Base-by-base conservation (phyloP, 2,113 vertebrate genomes). In the Strix aluco region DNA sequence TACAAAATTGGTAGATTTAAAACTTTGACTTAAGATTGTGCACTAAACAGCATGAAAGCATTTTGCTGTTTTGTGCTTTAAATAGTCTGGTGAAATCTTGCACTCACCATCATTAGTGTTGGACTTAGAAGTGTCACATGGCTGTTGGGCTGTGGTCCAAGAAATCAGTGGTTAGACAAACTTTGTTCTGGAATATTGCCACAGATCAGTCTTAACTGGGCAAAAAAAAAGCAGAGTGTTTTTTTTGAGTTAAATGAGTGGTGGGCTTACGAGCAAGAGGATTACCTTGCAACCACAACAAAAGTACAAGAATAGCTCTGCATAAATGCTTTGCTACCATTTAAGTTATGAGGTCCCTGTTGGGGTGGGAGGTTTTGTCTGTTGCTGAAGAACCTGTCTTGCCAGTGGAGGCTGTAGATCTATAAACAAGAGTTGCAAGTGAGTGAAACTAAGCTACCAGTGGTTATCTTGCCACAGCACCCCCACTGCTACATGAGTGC, bases 361-460 rank as follows among this genome's bases (percentile, higher is more conserved):
- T 69, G 27, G 36, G 42, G 67, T 79, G 51, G 27, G 59, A 86
- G n/a, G 72, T 55, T 95, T 49, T 93, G 61, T 30, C 29, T 83
- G 36, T 44, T 89, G 59, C 29, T 84, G 69, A 61, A 87, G 85
- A 95, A 95, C 94, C 81, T 42, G 95, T 86, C 61, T 67, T 82
- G 40, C 86, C 3, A 6, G 91, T 87, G 61, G 47, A 87, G 81
- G 27, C 63, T 57, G 52, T 72, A 62, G 36, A 38, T 47, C 18
- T 44, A 2, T 63, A 54, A 88, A 61, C 32, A 42, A 79, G 49
- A 72, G 42, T 32, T 81, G 29, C 67, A 49, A 88, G 63, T 14
- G 38, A 78, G 85, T 2, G 26, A 94, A 94, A 69, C 49, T 67
- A 23, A 72, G 36, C 55, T 62, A 46, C 42, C 71, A 22, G 30